Base-by-base conservation (phyloP, 2,797 vertebrate genomes). In the Zenarchopterus dispar region DNA sequence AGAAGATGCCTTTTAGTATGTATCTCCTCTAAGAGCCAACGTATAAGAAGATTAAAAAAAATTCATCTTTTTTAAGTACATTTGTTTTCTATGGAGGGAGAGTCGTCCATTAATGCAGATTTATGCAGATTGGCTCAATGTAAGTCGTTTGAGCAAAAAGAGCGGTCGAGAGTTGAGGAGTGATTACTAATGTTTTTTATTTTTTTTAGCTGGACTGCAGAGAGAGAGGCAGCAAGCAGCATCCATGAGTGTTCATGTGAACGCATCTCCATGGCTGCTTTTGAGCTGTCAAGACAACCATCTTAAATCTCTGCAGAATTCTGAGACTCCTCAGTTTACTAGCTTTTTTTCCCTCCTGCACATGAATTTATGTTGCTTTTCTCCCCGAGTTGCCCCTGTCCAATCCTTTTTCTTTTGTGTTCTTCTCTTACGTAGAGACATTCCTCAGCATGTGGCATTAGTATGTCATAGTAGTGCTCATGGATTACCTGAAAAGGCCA, bases 41-140 rank as follows among this genome's bases (percentile, higher is more conserved):
- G 60, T 68, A 81, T 69, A 62, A 78, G 65, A 54, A 57, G 64
- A n/a, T n/a, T n/a, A n/a, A n/a, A n/a, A n/a, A n/a, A n/a, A n/a
- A n/a, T 10, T 52, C 66, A 53, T 59, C 76, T 69, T 62, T 81
- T 70, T 85, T 55, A 82, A 83, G 59, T 78, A 77, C 82, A 67
- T 85, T 87, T 85, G 81, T 84, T 84, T 84, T 84, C 74, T 58
- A 70, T 24, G 50, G 65, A 67, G 67, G 49, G 67, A 80, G 72
- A 84, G 75, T 80, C 19, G 24, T 28, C 67, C 62, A 88, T 88
- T 84, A 82, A 86, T 86, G 84, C 75, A 86, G 82, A 88, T 86
- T 86, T 86, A 88, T 88, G 86, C 80, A 84, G 84, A 88, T 86
- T 83, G 80, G 82, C 74, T 80, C 72, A 71, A 84, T 81, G 70